Percentiles rank a stretch among this genome's conserved stretches.
Conservation (phyloP, 2,797 vertebrate genomes). For the Hozukius guyotensis region DNA sequence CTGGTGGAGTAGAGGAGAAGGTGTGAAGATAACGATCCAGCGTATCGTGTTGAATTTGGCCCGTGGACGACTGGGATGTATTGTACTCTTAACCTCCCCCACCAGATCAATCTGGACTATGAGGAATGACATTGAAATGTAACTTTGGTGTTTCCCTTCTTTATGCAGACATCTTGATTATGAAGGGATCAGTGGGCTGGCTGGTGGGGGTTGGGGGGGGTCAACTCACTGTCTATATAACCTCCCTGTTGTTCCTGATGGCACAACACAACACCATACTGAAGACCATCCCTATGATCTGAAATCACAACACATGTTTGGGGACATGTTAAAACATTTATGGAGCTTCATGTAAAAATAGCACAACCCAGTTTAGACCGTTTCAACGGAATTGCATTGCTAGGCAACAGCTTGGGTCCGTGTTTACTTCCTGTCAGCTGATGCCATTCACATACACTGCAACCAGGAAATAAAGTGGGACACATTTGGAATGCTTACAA, state of each 20-base stretch:
- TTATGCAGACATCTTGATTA: conserved; percentile 41
- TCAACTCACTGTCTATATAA: conserved; percentile 84
- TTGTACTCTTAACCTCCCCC: conserved; percentile 24
- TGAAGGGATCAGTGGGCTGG: conserved; percentile 27
- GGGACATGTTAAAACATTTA: background rate
- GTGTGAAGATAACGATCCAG: conserved; percentile 49
- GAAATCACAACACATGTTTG: conserved; percentile 41
- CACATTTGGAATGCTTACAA: too few species aligned
- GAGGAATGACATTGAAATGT: conserved; percentile 20
- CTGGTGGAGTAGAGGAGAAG: conserved; percentile 48
- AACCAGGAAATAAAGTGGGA: too few species aligned
- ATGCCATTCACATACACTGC: too few species aligned
- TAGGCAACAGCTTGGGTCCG: too few species aligned
- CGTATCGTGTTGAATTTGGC: conserved; percentile 55
- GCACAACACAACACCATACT: conserved; percentile 98
- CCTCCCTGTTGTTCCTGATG: conserved; percentile 93
- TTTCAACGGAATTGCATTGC: too few species aligned
- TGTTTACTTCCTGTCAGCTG: too few species aligned
- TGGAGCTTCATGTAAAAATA: background rate
- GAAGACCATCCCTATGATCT: conserved; percentile 98
- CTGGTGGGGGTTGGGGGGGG: conserved; percentile 25
- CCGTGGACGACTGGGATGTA: conserved; percentile 12
- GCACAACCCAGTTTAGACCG: background rate
- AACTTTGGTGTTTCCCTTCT: conserved; percentile 46
- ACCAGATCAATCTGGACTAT: conserved; percentile 29